Percentiles rank a stretch among this genome's conserved stretches.
Evolutionary conservation across 2,113 vertebrate genomes (phyloP).

Genomic region (Ahaetulla prasina): DNA sequence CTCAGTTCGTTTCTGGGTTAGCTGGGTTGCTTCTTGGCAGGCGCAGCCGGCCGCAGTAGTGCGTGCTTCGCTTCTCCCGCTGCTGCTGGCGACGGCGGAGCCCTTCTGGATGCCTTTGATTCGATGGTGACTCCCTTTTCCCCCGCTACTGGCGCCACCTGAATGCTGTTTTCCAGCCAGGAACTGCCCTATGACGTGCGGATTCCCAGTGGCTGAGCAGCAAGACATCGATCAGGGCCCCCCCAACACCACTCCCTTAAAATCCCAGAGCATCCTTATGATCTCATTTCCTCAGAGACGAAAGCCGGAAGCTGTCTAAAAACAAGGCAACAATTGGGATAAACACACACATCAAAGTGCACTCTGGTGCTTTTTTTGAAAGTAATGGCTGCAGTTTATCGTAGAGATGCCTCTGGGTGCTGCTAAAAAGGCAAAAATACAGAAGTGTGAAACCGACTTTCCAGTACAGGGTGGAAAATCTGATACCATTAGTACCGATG

Average conservation of each 20-base stretch:
- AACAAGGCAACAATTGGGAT: neutral
- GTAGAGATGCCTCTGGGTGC: neutral
- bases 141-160: neutral
- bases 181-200: neutral
- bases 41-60: neutral
- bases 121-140: neutral
- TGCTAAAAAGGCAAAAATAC: neutral
- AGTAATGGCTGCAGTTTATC: neutral
- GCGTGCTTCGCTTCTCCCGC: neutral
- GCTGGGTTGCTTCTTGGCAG: neutral
- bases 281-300: neutral
- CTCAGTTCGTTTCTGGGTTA: neutral
- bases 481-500: neutral
- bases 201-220: neutral
- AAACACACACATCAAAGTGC: neutral
- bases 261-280: neutral
- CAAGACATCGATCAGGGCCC: neutral
- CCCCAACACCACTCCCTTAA: neutral
- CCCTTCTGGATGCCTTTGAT: neutral
- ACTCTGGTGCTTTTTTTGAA: accelerated
- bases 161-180: neutral
- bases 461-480: neutral
- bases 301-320: neutral
- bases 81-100: neutral
- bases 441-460: neutral